Conservation (phyloP, 2,888 invertebrate species). For the Schizaphis graminum region DNA sequence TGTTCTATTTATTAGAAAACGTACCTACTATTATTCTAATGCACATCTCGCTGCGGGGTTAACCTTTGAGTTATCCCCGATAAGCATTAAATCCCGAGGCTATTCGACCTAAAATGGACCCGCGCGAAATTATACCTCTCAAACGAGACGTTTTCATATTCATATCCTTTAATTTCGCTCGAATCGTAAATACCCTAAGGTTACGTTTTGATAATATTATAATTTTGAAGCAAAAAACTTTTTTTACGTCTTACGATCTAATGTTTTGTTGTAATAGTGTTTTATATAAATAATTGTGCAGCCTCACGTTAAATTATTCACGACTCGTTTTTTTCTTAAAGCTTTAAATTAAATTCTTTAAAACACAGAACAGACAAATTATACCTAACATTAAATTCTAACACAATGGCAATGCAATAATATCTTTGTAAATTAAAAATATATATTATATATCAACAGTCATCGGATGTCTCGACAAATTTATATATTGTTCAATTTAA, state of each 20-base stretch:
- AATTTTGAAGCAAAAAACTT: neutral
- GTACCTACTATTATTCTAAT: slow-evolving; percentile 3
- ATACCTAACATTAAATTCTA: neutral
- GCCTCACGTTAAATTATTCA: neutral
- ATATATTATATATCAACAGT: neutral
- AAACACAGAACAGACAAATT: neutral
- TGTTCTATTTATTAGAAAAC: neutral
- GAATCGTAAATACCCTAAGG: neutral
- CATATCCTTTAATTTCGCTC: neutral
- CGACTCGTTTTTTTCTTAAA: neutral
- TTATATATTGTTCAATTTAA: neutral
- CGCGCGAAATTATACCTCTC: neutral
- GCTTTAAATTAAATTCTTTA: slow-evolving; percentile 1
- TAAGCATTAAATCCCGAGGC: neutral
- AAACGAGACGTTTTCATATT: slow-evolving; percentile 22
- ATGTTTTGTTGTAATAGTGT: neutral
- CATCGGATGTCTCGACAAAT: neutral
- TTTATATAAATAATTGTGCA: neutral
- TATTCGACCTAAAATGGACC: neutral
- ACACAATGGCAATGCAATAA: neutral
- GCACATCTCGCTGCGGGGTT: neutral
- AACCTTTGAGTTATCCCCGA: slow-evolving; percentile 10
- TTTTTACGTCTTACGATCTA: neutral
- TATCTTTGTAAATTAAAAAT: neutral
- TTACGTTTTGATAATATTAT: neutral